These are phyloP conservation scores for Ascaphus truei DNA, from an alignment of 2,113 vertebrate genomes.

Conservation along the genomic window DNA sequence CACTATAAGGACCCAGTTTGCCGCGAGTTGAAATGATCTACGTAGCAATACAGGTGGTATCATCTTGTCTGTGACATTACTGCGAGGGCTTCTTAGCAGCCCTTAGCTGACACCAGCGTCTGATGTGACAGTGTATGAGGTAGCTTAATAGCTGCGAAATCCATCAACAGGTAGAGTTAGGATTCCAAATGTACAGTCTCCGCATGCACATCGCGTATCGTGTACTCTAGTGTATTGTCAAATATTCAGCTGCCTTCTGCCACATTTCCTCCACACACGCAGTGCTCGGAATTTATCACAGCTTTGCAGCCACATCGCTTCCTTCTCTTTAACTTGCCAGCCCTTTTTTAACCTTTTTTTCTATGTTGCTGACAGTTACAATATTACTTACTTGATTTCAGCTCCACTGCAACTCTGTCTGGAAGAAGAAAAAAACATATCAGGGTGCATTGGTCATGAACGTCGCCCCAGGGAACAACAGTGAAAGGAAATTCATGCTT, in stretches of 20 bases:
- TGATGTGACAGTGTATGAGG: neutral
- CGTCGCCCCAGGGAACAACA: neutral
- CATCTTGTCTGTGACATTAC: neutral
- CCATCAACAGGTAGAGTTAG: neutral
- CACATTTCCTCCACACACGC: neutral
- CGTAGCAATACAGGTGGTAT: neutral
- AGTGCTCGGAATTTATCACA: neutral
- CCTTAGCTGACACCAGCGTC: neutral
- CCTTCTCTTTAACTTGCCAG: too few species aligned
- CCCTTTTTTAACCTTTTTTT: neutral
- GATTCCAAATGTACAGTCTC: neutral
- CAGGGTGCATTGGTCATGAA: too few species aligned
- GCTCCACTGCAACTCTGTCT: too few species aligned
- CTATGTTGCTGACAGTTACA: too few species aligned
- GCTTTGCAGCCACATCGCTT: neutral
- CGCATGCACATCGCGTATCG: neutral
- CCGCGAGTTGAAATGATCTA: neutral
- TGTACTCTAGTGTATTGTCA: neutral
- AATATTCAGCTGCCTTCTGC: neutral
- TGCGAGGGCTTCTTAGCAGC: neutral
- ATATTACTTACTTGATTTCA: too few species aligned
- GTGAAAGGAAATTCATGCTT: neutral
- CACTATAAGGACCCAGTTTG: too few species aligned
- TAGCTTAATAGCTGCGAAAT: neutral
- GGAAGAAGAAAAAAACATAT: too few species aligned